Percentiles rank a stretch among this genome's conserved stretches.
Conservation (phyloP, 2,113 vertebrate genomes). For the Amazona guildingii region DNA sequence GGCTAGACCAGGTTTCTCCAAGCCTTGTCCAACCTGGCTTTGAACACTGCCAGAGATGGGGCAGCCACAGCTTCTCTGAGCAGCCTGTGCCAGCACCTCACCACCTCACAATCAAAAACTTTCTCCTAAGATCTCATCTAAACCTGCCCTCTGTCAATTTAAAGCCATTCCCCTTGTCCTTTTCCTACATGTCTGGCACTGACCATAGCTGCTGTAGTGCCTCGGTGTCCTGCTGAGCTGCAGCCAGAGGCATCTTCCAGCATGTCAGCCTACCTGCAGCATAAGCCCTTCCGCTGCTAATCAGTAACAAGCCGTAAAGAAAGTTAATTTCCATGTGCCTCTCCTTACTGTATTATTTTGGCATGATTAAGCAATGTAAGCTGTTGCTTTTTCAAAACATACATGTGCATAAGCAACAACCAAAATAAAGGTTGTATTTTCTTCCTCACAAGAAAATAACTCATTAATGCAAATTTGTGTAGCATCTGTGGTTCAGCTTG, state of each 20-base stretch:
- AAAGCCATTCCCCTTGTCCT: neutral
- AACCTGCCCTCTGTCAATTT: neutral
- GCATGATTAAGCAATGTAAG: neutral
- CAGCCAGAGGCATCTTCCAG: neutral
- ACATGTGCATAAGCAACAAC: neutral
- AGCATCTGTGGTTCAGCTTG: neutral
- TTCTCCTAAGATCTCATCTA: neutral
- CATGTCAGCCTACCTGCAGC: neutral
- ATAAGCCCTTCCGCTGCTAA: neutral
- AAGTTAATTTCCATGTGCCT: neutral
- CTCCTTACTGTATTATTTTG: neutral
- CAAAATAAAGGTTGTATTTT: neutral
- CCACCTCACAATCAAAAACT: neutral
- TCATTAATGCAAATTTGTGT: slow-evolving; percentile 34
- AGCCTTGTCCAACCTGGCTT: no score
- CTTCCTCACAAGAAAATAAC: neutral
- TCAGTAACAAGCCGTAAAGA: neutral
- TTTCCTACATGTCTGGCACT: neutral
- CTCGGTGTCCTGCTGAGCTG: neutral
- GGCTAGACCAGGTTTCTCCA: no score
- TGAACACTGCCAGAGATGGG: no score
- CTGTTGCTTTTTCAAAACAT: neutral
- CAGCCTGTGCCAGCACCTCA: no score
- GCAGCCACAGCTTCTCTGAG: no score
- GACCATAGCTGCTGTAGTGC: neutral